These are phyloP conservation scores for Pygoscelis antarcticus DNA, from an alignment of 2,113 vertebrate species.

Conservation along the genomic window DNA sequence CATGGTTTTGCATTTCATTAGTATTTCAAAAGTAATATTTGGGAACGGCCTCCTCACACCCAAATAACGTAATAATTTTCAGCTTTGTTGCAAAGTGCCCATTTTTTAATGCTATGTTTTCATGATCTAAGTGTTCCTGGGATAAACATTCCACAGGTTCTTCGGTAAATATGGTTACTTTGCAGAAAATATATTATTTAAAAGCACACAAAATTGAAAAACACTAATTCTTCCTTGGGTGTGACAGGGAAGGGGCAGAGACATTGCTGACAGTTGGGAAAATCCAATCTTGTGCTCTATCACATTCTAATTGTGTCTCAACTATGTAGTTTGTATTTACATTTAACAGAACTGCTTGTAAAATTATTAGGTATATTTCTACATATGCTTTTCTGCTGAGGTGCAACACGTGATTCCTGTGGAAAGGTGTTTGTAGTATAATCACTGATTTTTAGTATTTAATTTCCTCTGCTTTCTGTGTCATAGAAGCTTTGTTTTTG, in stretches of 20 bases:
- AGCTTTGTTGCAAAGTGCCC: background rate
- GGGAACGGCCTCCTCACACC: background rate
- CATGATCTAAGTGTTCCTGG: background rate
- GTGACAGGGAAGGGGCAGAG: background rate
- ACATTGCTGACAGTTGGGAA: background rate
- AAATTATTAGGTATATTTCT: background rate
- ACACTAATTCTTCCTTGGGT: background rate
- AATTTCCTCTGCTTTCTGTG: background rate
- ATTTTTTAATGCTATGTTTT: background rate
- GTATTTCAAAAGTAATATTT: background rate
- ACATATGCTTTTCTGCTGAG: background rate
- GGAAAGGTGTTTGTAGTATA: background rate
- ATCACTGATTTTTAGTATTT: background rate
- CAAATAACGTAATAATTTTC: background rate
- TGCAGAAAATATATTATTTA: background rate
- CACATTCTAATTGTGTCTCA: background rate
- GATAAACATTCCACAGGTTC: background rate
- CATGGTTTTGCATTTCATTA: background rate
- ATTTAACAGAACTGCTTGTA: background rate
- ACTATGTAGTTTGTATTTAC: background rate
- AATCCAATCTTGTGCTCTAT: background rate
- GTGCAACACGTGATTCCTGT: background rate
- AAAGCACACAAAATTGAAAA: background rate
- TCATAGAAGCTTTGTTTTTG: background rate
- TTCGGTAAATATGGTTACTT: background rate